These are phyloP conservation scores for Mechanitis messenoides DNA, from an alignment of 2,888 invertebrate genomes.

Conservation along the genomic window DNA sequence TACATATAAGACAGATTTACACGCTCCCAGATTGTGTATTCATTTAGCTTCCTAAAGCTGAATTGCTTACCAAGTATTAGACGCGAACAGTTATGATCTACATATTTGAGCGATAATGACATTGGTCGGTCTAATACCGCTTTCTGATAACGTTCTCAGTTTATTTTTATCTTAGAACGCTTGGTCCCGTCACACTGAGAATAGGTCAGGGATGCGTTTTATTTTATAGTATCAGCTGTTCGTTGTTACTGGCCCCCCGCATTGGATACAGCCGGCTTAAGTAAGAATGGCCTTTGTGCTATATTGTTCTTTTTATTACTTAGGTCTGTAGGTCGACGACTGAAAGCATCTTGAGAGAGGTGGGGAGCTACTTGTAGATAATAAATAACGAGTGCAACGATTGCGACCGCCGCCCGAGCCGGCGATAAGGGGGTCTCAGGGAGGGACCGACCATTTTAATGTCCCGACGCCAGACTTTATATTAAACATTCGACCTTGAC, in stretches of 20 bases:
- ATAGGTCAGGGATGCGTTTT: conserved; percentile 50
- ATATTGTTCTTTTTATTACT: conserved; percentile 29
- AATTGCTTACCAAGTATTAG: no score
- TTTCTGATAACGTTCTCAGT: conserved; percentile 35
- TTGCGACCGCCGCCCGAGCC: conserved; percentile 65
- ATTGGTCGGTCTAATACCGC: conserved; percentile 23
- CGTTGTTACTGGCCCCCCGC: conserved; percentile 29
- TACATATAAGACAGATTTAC: conserved; percentile 27
- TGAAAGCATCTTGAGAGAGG: conserved; percentile 28
- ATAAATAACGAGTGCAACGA: conserved; percentile 76
- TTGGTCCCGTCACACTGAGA: conserved; percentile 44
- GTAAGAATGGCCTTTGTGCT: conserved; percentile 32
- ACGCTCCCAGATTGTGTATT: conserved; percentile 4
- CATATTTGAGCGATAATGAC: conserved; percentile 20
- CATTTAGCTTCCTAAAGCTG: no score
- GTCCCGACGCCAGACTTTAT: conserved; percentile 76
- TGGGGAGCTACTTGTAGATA: conserved; percentile 65
- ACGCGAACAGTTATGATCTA: conserved; percentile 1
- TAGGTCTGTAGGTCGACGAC: conserved; percentile 22
- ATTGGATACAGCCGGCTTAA: conserved; percentile 26
- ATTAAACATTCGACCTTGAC: conserved; percentile 77
- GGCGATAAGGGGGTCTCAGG: conserved; percentile 65
- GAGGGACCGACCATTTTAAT: conserved; percentile 75
- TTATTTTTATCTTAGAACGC: conserved; percentile 40
- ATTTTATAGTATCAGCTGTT: conserved; percentile 54